phyloP scores from a whole-genome alignment of 2,888 invertebrate species.

The Stenichneumon culpator region DNA sequence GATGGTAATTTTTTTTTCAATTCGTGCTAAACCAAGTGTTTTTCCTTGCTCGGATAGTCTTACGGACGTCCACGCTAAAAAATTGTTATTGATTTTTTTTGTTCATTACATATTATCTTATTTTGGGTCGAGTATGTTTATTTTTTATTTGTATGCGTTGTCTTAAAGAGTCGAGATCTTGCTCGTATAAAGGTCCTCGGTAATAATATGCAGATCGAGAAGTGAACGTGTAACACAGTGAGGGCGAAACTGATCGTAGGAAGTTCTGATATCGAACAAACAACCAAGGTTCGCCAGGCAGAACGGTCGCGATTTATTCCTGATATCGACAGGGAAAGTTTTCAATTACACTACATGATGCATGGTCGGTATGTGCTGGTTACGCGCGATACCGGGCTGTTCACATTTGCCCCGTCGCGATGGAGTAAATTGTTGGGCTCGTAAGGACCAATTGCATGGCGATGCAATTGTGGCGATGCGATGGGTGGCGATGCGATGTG shows the following conservation, averaged over 20 bases:
- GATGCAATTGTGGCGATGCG: no score
- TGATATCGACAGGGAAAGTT: constrained; percentile 47
- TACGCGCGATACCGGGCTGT: not conserved
- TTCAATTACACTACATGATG: constrained; percentile 15
- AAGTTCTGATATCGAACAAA: not conserved
- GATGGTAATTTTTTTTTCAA: no score
- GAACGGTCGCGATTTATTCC: constrained; percentile 13
- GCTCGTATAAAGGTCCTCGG: not conserved
- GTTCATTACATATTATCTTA: no score
- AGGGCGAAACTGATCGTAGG: not conserved
- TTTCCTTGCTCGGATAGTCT: no score
- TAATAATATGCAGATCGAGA: not conserved
- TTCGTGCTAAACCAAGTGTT: no score
- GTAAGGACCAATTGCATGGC: not conserved
- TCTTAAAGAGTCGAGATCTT: not conserved
- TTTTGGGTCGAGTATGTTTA: no score
- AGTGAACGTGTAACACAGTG: not conserved
- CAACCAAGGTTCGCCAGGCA: constrained; percentile 15
- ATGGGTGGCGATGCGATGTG: no score
- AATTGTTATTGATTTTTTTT: no score
- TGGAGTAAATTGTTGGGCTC: not conserved
- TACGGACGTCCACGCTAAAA: no score
- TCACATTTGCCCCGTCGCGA: not conserved
- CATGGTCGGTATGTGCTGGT: not conserved
- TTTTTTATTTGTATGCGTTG: not conserved